phyloP scores from a whole-genome alignment of 2,888 invertebrate genomes.

The Eilema griseolum region DNA sequence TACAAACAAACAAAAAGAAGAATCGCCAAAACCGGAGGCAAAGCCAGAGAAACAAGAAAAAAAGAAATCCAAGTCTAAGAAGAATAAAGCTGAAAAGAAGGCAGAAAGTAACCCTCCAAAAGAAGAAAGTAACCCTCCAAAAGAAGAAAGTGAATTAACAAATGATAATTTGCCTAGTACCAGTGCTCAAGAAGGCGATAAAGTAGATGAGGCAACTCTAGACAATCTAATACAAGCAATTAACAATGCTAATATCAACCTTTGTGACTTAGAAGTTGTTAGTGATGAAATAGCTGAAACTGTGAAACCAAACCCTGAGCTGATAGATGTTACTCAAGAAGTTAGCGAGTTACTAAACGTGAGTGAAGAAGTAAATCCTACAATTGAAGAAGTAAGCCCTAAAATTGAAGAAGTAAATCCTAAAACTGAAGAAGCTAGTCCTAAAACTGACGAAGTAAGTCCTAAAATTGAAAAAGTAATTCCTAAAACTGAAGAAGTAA shows the following conservation, averaged over 20 bases:
- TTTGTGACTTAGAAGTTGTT: conserved; percentile 67
- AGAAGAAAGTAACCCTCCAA: conserved; percentile 52
- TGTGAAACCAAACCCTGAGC: conserved; percentile 40
- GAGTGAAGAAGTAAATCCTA: neutral
- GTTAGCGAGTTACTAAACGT: neutral
- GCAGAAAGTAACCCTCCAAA: conserved; percentile 51
- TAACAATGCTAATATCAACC: conserved; percentile 70
- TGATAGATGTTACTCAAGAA: conserved; percentile 32
- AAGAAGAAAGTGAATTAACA: conserved; percentile 52
- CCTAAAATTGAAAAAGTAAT: neutral
- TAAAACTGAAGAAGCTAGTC: conserved; percentile 5
- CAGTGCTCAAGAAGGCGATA: conserved; percentile 54
- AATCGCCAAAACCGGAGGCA: conserved; percentile 69
- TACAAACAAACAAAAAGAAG: conserved; percentile 71
- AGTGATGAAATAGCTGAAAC: conserved; percentile 56
- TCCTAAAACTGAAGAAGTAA: too few species aligned
- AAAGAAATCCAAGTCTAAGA: conserved; percentile 80
- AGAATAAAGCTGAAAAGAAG: conserved; percentile 66
- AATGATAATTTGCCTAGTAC: conserved; percentile 49
- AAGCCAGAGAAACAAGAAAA: conserved; percentile 55
- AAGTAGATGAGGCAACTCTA: conserved; percentile 69
- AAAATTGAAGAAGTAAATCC: neutral
- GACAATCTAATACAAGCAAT: conserved; percentile 75
- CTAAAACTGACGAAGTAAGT: neutral
- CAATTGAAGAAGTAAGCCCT: too few species aligned